Conservation (phyloP, 2,797 vertebrate species). For the Karalla daura region DNA sequence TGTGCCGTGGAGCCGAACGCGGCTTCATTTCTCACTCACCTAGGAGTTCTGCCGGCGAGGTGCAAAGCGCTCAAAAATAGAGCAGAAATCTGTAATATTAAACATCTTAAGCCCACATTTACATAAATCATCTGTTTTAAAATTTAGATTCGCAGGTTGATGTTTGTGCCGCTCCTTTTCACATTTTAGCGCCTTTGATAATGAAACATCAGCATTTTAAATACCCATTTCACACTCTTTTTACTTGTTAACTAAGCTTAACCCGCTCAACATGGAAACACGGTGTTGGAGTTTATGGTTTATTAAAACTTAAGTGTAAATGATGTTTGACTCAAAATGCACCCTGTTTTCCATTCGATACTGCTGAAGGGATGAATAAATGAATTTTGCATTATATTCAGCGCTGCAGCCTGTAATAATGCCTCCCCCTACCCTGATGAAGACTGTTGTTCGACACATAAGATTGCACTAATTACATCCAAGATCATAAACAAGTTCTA, state of each 20-base stretch:
- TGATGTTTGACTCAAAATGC: background rate
- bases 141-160: background rate
- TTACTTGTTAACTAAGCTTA: conserved; percentile 16
- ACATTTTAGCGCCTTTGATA: background rate
- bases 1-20: conserved; percentile 12
- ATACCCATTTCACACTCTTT: conserved; percentile 16
- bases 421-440: background rate
- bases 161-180: background rate
- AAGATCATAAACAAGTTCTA: conserved; percentile 1
- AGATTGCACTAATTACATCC: conserved; percentile 20
- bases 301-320: conserved; percentile 14
- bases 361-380: background rate
- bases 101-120: conserved; percentile 2
- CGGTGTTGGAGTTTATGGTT: conserved; percentile 4
- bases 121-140: conserved; percentile 1
- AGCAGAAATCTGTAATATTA: background rate
- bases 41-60: background rate
- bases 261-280: background rate
- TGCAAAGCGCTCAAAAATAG: background rate
- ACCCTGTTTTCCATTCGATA: conserved; percentile 7
- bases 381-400: background rate
- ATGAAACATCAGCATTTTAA: conserved; percentile 6
- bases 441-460: conserved; percentile 1
- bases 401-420: background rate
- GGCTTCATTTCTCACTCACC: conserved; percentile 19